These are phyloP conservation scores for Mastomys coucha DNA, from an alignment of 2,113 vertebrate species.

Conservation along the genomic window DNA sequence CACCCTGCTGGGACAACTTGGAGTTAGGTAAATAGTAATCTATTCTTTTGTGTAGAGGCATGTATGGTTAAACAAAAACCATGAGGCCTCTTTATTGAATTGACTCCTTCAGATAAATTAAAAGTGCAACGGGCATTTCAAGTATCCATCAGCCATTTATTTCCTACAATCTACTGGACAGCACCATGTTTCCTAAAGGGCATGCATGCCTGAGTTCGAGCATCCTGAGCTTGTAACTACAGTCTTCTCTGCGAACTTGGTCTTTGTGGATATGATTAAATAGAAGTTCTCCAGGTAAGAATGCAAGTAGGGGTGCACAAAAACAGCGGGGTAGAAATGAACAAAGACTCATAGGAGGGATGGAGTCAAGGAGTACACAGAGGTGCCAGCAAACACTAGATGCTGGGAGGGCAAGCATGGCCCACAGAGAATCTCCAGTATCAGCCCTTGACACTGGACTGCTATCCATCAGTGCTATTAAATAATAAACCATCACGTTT, in stretches of 20 bases:
- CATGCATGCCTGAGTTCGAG: neutral
- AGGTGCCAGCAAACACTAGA: neutral
- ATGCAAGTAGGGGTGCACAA: neutral
- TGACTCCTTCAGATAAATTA: neutral
- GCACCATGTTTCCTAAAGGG: neutral
- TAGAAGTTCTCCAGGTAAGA: neutral
- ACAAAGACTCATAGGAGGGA: neutral
- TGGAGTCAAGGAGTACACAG: neutral
- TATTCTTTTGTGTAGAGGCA: neutral
- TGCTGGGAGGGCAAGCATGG: neutral
- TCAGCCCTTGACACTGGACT: neutral
- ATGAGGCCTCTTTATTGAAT: neutral
- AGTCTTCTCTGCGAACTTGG: neutral
- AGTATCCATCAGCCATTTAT: neutral
- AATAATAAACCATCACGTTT: neutral
- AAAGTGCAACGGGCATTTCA: neutral
- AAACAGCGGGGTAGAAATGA: neutral
- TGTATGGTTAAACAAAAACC: neutral
- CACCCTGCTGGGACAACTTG: neutral
- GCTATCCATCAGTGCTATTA: neutral
- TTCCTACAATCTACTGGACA: neutral
- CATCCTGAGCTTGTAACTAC: neutral
- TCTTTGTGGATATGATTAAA: neutral
- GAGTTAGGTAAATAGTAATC: neutral
- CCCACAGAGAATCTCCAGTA: neutral